Conservation (phyloP, 2,888 invertebrate genomes). For the Tipula confusa region DNA sequence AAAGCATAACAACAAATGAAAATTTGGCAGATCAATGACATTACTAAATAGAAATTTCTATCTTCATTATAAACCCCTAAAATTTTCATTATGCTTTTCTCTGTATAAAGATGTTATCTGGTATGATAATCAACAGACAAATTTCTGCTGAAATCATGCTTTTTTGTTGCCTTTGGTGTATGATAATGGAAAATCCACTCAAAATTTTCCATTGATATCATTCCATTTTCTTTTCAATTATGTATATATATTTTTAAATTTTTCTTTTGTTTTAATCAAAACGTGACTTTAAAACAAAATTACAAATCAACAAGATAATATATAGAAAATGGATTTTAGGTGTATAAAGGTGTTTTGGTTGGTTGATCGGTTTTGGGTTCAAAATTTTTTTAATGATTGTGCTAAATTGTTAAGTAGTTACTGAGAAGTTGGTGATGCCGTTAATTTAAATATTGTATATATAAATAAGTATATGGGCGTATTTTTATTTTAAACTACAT, state of each 20-base stretch:
- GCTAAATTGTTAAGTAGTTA: not conserved
- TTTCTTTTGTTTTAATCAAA: not conserved
- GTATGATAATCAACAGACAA: not conserved
- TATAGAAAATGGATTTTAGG: not conserved
- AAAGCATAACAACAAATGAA: not conserved
- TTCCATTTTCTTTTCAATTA: not conserved
- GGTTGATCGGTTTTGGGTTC: not conserved
- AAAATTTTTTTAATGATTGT: not conserved
- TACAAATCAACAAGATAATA: not conserved
- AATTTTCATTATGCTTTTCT: not conserved
- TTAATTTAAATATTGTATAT: no score
- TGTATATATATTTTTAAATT: not conserved
- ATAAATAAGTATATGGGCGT: no score
- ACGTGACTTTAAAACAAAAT: not conserved
- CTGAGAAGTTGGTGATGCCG: not conserved
- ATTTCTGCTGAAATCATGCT: not conserved
- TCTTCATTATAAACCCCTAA: slow-evolving; percentile 12
- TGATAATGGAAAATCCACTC: not conserved
- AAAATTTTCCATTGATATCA: not conserved
- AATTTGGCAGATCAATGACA: not conserved
- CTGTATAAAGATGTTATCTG: not conserved
- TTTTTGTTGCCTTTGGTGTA: not conserved
- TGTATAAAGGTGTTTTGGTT: not conserved
- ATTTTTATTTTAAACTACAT: no score
- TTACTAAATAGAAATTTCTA: not conserved